phyloP scores from a whole-genome alignment of 1,140 invertebrate species.

The Hypsibius dujardini region DNA sequence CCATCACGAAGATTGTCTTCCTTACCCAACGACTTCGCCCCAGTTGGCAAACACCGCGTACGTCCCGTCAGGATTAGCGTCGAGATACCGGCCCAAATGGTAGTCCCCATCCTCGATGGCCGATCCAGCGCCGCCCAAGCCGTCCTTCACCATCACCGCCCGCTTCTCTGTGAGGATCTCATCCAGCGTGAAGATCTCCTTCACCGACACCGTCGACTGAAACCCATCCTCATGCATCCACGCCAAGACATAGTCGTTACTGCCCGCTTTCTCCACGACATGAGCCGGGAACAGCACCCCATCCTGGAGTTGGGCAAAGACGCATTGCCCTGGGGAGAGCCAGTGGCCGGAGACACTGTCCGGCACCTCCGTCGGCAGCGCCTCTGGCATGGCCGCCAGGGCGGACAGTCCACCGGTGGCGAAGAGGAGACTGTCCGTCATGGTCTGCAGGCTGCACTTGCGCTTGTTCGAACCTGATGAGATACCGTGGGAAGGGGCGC shows the following conservation, averaged over 20 bases:
- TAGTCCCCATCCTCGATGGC: no score
- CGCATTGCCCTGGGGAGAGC: background rate
- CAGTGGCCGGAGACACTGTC: background rate
- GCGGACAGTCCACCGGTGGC: background rate
- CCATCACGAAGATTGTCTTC: no score
- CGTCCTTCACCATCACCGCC: no score
- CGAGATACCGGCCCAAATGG: no score
- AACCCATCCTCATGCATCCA: background rate
- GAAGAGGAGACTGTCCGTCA: background rate
- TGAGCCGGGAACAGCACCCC: background rate
- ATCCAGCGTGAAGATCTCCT: no score
- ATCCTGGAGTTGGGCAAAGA: background rate
- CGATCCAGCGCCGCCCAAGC: no score
- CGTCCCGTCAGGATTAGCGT: no score
- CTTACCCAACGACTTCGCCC: no score
- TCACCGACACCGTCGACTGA: no score
- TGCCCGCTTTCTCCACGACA: constrained; percentile 2
- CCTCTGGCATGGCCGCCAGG: background rate
- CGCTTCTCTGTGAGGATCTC: no score
- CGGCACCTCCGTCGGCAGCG: background rate
- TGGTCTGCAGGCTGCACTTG: constrained; percentile 7
- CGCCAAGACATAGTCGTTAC: background rate
- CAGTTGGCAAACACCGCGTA: no score
- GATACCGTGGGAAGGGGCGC: background rate
- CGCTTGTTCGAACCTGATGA: background rate